Percentiles rank a stretch among this genome's conserved stretches.
phyloP scores from a whole-genome alignment of 2,888 invertebrate genomes.

The Pristionchus fissidentatus region DNA sequence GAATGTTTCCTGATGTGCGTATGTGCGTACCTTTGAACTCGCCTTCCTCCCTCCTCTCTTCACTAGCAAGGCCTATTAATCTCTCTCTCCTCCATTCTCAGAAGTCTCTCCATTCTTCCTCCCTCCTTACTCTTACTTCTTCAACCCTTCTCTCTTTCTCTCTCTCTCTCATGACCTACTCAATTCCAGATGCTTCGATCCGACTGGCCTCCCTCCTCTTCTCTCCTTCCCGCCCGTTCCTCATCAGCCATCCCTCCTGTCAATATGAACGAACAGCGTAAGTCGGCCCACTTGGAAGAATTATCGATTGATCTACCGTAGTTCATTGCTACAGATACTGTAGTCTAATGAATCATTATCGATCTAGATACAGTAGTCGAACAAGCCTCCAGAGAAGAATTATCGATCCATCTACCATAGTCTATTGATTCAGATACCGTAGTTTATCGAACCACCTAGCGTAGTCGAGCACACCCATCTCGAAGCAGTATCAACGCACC shows the following conservation, averaged over 20 bases:
- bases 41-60: slow-evolving; percentile 10
- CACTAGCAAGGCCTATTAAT: slow-evolving; percentile 11
- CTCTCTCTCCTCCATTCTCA: slow-evolving; percentile 8
- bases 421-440: too few species aligned
- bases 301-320: not conserved
- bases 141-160: not conserved
- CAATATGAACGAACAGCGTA: not conserved
- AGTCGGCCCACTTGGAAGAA: not conserved
- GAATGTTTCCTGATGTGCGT: not conserved
- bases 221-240: slow-evolving; percentile 29
- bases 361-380: too few species aligned
- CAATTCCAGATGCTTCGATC: slow-evolving; percentile 41
- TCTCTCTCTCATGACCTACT: not conserved
- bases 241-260: slow-evolving; percentile 17
- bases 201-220: slow-evolving; percentile 31
- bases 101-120: not conserved
- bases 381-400: too few species aligned
- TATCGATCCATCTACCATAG: too few species aligned
- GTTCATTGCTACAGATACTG: too few species aligned
- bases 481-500: too few species aligned
- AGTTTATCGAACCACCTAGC: too few species aligned
- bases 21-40: not conserved
- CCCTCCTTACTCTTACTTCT: not conserved
- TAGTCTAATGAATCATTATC: too few species aligned
- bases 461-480: too few species aligned